These are phyloP conservation scores for Ficedula albicollis DNA, from an alignment of 2,797 vertebrate species.

Conservation along the genomic window DNA sequence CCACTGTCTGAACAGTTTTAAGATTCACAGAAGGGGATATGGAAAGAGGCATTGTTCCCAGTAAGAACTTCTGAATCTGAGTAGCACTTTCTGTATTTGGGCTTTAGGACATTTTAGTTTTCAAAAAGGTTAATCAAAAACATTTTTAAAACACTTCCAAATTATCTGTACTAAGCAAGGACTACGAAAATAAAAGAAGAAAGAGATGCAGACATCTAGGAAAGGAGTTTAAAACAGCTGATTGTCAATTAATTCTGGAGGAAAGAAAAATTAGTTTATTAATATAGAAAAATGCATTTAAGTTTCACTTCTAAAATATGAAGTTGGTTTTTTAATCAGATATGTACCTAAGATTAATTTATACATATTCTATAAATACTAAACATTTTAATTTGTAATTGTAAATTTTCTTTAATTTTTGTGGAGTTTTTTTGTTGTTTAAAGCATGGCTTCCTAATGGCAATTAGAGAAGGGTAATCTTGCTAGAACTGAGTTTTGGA, in stretches of 20 bases:
- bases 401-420: neutral
- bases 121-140: conserved; percentile 40
- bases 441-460: neutral
- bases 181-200: neutral
- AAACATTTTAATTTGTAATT: neutral
- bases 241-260: conserved; percentile 48
- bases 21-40: conserved; percentile 7
- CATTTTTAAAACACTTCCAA: conserved; percentile 49
- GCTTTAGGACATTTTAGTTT: conserved; percentile 55
- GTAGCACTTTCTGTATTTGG: conserved; percentile 49
- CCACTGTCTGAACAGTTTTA: conserved; percentile 14
- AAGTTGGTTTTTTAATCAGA: conserved; percentile 12
- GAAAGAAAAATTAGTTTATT: conserved; percentile 52
- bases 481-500: neutral
- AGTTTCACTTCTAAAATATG: conserved; percentile 44
- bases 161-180: neutral
- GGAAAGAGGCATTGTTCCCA: neutral
- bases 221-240: conserved; percentile 56
- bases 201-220: conserved; percentile 49
- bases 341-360: neutral
- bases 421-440: neutral
- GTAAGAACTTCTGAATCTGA: conserved; percentile 29
- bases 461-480: neutral
- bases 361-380: neutral
- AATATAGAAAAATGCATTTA: conserved; percentile 37